Percentiles rank a stretch among this genome's conserved stretches.
These are phyloP conservation scores for Gymnodraco acuticeps DNA, from an alignment of 2,797 vertebrate species.

Conservation along the genomic window DNA sequence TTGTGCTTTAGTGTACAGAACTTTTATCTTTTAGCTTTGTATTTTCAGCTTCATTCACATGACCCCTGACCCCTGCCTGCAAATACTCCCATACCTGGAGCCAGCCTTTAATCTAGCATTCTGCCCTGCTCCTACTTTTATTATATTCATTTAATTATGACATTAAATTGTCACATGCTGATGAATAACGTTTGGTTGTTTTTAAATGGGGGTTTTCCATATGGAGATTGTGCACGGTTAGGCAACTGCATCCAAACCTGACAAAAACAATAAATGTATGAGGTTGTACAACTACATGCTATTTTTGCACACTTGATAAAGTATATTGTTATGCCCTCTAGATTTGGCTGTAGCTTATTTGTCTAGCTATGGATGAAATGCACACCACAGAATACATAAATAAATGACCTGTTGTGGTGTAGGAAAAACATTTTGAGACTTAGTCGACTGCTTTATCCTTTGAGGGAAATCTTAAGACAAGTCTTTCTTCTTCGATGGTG, in stretches of 20 bases:
- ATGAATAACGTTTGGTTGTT: neutral
- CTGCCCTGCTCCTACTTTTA: neutral
- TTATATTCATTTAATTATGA: neutral
- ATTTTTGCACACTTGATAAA: neutral
- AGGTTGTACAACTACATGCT: neutral
- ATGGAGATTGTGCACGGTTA: neutral
- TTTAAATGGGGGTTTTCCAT: neutral
- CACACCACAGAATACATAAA: neutral
- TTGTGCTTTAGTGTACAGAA: neutral
- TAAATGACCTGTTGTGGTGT: neutral
- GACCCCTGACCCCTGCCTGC: neutral
- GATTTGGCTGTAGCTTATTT: neutral
- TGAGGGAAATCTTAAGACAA: neutral
- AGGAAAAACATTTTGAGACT: neutral
- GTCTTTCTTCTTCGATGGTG: neutral
- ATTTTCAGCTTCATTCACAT: neutral
- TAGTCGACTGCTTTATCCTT: neutral
- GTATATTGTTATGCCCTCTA: neutral
- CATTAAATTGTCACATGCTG: neutral
- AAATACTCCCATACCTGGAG: neutral
- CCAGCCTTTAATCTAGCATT: neutral
- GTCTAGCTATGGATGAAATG: slow-evolving; percentile 9
- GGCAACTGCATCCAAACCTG: neutral
- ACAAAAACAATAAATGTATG: neutral
- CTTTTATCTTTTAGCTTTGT: neutral